phyloP scores from a whole-genome alignment of 2,113 vertebrate genomes.

The Panthera tigris region DNA sequence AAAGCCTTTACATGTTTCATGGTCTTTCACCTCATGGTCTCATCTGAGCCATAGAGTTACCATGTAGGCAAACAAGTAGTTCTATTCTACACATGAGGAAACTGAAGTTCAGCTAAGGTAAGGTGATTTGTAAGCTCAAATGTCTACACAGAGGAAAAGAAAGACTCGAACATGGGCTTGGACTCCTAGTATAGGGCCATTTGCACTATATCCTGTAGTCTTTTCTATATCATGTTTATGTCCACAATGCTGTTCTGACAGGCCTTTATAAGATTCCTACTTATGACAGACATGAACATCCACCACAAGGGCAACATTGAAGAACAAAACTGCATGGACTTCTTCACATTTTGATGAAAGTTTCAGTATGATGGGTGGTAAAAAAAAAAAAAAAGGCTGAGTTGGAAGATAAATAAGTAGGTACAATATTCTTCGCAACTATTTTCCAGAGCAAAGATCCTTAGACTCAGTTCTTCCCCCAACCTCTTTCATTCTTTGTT shows the following conservation, averaged over 20 bases:
- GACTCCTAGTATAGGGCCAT: background rate
- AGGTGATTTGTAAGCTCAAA: constrained; percentile 20
- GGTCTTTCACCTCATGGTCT: background rate
- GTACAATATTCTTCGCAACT: background rate
- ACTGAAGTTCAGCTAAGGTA: background rate
- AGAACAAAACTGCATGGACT: background rate
- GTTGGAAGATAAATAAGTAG: background rate
- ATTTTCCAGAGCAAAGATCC: background rate
- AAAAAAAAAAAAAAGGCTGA: background rate
- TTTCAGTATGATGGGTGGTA: background rate
- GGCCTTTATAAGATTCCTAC: background rate
- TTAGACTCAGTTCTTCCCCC: background rate
- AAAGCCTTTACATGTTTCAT: constrained; percentile 7
- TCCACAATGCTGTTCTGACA: background rate
- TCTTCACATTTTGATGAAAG: background rate
- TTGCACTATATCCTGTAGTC: background rate
- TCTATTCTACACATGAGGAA: background rate
- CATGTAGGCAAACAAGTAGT: background rate
- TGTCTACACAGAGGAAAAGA: background rate
- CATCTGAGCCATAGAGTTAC: background rate
- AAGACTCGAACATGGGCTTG: background rate
- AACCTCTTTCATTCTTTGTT: background rate
- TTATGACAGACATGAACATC: background rate
- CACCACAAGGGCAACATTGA: background rate
- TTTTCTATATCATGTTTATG: background rate